Conservation (phyloP, 1,140 invertebrate genomes). For the Drosophila orosa region DNA sequence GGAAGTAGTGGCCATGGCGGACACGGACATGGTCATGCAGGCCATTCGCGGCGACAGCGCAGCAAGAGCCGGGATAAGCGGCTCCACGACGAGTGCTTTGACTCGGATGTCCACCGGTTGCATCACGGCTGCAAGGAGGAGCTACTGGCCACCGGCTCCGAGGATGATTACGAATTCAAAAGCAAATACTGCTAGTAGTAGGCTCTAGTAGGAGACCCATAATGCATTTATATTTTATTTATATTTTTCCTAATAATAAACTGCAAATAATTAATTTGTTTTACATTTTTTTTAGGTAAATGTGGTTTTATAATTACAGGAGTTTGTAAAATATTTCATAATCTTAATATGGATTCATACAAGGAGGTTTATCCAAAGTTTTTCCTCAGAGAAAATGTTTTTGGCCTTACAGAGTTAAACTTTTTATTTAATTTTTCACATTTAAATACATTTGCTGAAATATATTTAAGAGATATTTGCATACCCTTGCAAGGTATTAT, state of each 20-base stretch:
- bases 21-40: slow-evolving; percentile 37
- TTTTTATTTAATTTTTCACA: too few relatives aligned
- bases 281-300: not conserved
- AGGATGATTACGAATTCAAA: slow-evolving; percentile 75
- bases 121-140: slow-evolving; percentile 75
- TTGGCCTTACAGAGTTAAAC: too few relatives aligned
- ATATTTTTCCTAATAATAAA: slow-evolving; percentile 14
- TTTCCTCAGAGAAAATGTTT: too few relatives aligned
- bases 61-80: slow-evolving; percentile 75
- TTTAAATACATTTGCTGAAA: too few relatives aligned
- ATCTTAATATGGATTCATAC: too few relatives aligned
- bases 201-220: not conserved
- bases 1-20: not conserved
- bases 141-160: slow-evolving; percentile 60
- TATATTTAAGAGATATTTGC: too few relatives aligned
- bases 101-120: slow-evolving; percentile 75
- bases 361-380: too few relatives aligned
- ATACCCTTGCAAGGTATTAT: too few relatives aligned
- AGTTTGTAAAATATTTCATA: too few relatives aligned
- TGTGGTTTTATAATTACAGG: not conserved
- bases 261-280: slow-evolving; percentile 1
- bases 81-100: slow-evolving; percentile 75
- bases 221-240: slow-evolving; percentile 24
- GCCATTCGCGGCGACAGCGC: slow-evolving; percentile 59
- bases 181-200: slow-evolving; percentile 61